Evolutionary conservation across 2,888 invertebrate species (phyloP).

Genomic region (Eupithecia centaureata): DNA sequence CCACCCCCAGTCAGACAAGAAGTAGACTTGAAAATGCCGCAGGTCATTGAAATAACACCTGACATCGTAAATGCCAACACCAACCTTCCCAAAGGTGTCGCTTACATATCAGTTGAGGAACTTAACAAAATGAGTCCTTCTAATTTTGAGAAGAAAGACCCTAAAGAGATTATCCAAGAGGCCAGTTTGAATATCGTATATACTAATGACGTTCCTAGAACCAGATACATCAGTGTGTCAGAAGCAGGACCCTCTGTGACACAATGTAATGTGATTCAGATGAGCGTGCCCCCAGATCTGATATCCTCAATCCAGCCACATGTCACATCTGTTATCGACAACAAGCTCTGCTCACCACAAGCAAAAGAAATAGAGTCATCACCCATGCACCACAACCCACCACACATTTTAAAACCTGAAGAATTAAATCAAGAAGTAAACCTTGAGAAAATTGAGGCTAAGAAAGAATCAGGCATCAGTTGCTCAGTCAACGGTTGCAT

Average conservation of each 20-base stretch:
- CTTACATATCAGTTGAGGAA: slow-evolving; percentile 77
- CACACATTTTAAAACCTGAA: slow-evolving; percentile 53
- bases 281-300: slow-evolving; percentile 73
- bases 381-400: slow-evolving; percentile 45
- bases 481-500: slow-evolving; percentile 84
- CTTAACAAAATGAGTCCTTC: slow-evolving; percentile 77
- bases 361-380: slow-evolving; percentile 26
- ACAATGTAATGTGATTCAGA: slow-evolving; percentile 65
- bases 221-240: slow-evolving; percentile 68
- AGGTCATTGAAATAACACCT: slow-evolving; percentile 77
- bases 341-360: slow-evolving; percentile 49
- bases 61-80: slow-evolving; percentile 62
- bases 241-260: slow-evolving; percentile 55
- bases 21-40: slow-evolving; percentile 73
- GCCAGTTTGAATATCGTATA: slow-evolving; percentile 80
- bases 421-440: slow-evolving; percentile 44
- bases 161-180: slow-evolving; percentile 78
- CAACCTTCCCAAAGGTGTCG: slow-evolving; percentile 72
- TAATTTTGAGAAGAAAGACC: slow-evolving; percentile 77
- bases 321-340: slow-evolving; percentile 43
- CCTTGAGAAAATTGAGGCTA: slow-evolving; percentile 43
- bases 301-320: slow-evolving; percentile 73
- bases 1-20: slow-evolving; percentile 50
- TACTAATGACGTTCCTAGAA: slow-evolving; percentile 66
- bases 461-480: slow-evolving; percentile 56